Evolutionary conservation across 2,797 vertebrate species (phyloP).

Genomic region (Novumbra hubbsi): DNA sequence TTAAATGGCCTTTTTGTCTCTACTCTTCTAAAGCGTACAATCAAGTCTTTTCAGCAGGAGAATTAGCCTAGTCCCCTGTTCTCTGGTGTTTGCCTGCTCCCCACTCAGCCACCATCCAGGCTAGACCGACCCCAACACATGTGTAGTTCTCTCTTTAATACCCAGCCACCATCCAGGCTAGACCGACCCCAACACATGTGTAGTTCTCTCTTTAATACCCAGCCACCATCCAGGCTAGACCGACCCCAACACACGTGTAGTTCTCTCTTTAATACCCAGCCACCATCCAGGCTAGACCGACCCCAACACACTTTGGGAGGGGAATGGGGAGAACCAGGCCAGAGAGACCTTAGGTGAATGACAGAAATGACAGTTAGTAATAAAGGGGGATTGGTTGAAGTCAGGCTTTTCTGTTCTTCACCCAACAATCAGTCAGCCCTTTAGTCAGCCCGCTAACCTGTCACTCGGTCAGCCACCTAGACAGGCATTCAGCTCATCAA

Average conservation of each 20-base stretch:
- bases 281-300: no score
- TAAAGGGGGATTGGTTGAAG: constrained; percentile 22
- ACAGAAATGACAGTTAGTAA: neutral
- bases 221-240: no score
- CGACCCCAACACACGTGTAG: no score
- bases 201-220: no score
- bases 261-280: no score
- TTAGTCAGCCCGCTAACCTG: no score
- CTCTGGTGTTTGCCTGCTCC: constrained; percentile 17
- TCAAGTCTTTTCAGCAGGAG: constrained; percentile 56
- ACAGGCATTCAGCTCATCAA: no score
- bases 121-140: neutral
- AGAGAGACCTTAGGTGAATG: neutral
- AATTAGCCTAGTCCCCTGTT: constrained; percentile 14
- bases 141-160: neutral
- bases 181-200: no score
- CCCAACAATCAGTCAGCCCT: no score
- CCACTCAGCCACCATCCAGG: neutral
- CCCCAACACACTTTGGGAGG: neutral
- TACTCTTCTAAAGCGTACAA: constrained; percentile 47
- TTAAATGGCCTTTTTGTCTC: constrained; percentile 48
- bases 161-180: neutral
- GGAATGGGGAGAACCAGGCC: neutral
- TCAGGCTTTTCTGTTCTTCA: neutral
- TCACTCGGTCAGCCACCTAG: no score